Conservation (phyloP, 2,888 invertebrate genomes). For the Neocrepidodera transversa region DNA sequence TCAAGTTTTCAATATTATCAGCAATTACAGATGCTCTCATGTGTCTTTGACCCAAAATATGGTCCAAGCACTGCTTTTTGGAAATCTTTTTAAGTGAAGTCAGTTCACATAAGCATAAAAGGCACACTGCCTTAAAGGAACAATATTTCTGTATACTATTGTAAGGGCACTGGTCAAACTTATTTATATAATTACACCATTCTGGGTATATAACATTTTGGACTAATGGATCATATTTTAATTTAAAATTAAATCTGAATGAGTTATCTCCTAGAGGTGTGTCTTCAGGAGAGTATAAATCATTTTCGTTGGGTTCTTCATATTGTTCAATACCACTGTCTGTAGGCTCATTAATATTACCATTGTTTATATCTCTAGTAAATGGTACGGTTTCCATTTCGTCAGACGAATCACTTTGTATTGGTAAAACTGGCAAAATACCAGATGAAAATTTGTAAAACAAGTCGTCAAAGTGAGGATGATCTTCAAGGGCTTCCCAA, state of each 20-base stretch:
- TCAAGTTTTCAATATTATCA: slow-evolving; percentile 30
- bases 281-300: slow-evolving; percentile 20
- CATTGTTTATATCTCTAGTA: slow-evolving; percentile 3
- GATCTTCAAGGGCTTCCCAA: slow-evolving; percentile 44
- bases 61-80: slow-evolving; percentile 42
- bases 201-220: slow-evolving; percentile 46
- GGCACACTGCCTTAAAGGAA: slow-evolving; percentile 42
- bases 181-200: slow-evolving; percentile 38
- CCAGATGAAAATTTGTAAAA: slow-evolving; percentile 35
- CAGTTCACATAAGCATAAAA: slow-evolving; percentile 48
- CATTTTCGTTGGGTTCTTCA: slow-evolving; percentile 25
- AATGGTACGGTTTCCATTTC: slow-evolving; percentile 5
- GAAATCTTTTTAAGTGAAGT: slow-evolving; percentile 33
- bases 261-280: slow-evolving; percentile 36
- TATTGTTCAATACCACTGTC: slow-evolving; percentile 39
- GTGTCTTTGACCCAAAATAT: slow-evolving; percentile 48
- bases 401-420: background rate
- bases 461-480: slow-evolving; percentile 47
- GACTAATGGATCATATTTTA: slow-evolving; percentile 40
- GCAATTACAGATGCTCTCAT: slow-evolving; percentile 31
- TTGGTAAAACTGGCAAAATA: slow-evolving; percentile 8
- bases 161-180: slow-evolving; percentile 42
- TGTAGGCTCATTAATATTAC: slow-evolving; percentile 18
- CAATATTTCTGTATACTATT: slow-evolving; percentile 44
- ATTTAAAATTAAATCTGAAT: slow-evolving; percentile 46